Base-by-base conservation (phyloP, 2,888 invertebrate genomes). In the Sthenelais limicola region DNA sequence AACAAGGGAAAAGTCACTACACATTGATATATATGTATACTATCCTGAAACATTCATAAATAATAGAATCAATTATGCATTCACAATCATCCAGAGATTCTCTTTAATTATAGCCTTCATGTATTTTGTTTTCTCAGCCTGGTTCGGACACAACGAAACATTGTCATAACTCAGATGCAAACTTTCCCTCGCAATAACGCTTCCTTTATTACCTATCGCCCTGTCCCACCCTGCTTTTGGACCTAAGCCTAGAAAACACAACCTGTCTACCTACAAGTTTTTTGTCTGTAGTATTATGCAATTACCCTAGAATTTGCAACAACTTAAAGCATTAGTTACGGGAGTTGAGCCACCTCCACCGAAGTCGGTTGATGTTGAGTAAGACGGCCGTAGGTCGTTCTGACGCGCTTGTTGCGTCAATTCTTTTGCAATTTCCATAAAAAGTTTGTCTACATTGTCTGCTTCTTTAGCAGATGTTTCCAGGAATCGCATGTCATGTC, bases 401-500 rank as follows among this genome's bases (percentile, higher is more conserved):
- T 74, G 73, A 33, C 77, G 73, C 9, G 86, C 86, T 75, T 84
- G 82, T 58, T 80, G 76, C 18, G 86, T 86, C 52, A 87, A 78
- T 94, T 95, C 77, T 93, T 94, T 77, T 24, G 98, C 98, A 82
- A 98, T 98, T 89, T 98, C 97, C 92, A 96, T 94, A 88, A 98
- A 98, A 74, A 98, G 90, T 85, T 94, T 92, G 87, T 98, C 98
- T 3, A 98, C 98, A 90, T 98, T 98, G 83, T 98, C 97, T 1
- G 97, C 95, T 89, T 98, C 97, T 87, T 98, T 96, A 0, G 98
- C 98, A 0, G 98, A 98, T 0, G 98, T 98, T 90, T 98, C 98
- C 80, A 98, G 90, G 89, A 97, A 98, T 72, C 85, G 85, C 96
- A 98, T 98, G 82, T 95, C 94, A 85, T 98, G 95, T 80, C 95